Percentiles rank a stretch among this genome's conserved stretches.
phyloP scores from a whole-genome alignment of 2,797 vertebrate species.

The Tolypeutes matacus region DNA sequence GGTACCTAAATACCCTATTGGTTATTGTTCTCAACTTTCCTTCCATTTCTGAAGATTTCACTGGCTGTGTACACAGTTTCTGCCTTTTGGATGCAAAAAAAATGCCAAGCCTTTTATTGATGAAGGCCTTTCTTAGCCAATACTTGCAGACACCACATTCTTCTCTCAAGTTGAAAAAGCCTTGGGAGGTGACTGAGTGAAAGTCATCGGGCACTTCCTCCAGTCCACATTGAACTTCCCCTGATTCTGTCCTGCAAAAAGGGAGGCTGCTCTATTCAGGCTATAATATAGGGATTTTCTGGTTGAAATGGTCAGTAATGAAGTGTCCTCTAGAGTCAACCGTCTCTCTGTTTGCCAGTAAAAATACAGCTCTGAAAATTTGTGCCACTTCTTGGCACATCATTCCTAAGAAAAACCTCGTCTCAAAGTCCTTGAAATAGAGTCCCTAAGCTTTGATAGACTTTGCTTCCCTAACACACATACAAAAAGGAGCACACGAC shows the following conservation, averaged over 20 bases:
- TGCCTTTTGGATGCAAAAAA: background rate
- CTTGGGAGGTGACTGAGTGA: background rate
- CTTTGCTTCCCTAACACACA: background rate
- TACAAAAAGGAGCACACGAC: background rate
- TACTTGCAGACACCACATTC: background rate
- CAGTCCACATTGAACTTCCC: background rate
- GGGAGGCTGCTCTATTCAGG: background rate
- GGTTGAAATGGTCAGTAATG: background rate
- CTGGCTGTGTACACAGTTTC: background rate
- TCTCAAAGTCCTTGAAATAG: background rate
- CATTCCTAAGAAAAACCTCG: background rate
- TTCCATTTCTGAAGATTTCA: background rate
- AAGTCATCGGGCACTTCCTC: background rate
- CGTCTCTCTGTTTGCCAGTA: constrained; percentile 23
- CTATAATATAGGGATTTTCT: background rate
- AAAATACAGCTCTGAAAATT: constrained; percentile 31
- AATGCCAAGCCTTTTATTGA: background rate
- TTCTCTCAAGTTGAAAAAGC: background rate
- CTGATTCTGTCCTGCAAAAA: background rate
- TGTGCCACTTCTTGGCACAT: background rate
- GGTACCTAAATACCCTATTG: background rate
- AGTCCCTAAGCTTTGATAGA: background rate
- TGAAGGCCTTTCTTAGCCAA: background rate
- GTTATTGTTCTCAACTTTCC: background rate
- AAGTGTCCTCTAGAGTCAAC: background rate